A percentile compares a stretch with the other conserved stretches of the same genome.
Conservation (phyloP, 2,888 invertebrate species). For the Incurvaria masculella region DNA sequence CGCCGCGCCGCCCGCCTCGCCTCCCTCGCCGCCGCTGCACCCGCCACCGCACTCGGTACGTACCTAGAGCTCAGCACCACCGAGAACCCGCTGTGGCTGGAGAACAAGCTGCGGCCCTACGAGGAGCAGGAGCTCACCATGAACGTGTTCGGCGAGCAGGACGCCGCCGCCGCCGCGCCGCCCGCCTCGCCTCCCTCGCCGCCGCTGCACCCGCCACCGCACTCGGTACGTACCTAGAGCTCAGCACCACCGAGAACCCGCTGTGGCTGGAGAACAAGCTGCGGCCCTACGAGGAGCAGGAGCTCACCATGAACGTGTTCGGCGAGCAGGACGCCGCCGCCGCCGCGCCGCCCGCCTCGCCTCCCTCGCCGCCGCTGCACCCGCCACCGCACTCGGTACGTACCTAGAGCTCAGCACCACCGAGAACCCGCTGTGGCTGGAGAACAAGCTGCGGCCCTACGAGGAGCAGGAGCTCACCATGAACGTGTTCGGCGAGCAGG, state of each 20-base stretch:
- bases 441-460: conserved; percentile 85
- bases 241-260: conserved; percentile 89
- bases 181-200: too few species aligned
- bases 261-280: conserved; percentile 91
- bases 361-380: too few species aligned
- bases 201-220: too few species aligned
- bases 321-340: conserved; percentile 47
- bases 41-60: too few species aligned
- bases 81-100: conserved; percentile 90
- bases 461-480: conserved; percentile 92
- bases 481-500: conserved; percentile 75
- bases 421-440: conserved; percentile 90
- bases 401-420: conserved; percentile 87
- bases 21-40: too few species aligned
- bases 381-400: too few species aligned
- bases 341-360: conserved; percentile 23
- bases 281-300: conserved; percentile 88
- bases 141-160: conserved; percentile 75
- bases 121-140: conserved; percentile 92
- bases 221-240: too few species aligned
- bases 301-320: conserved; percentile 91
- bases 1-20: conserved; percentile 23
- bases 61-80: conserved; percentile 87
- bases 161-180: conserved; percentile 30
- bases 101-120: conserved; percentile 85